These are phyloP conservation scores for Podiceps cristatus DNA, from an alignment of 2,113 vertebrate species.

Conservation along the genomic window DNA sequence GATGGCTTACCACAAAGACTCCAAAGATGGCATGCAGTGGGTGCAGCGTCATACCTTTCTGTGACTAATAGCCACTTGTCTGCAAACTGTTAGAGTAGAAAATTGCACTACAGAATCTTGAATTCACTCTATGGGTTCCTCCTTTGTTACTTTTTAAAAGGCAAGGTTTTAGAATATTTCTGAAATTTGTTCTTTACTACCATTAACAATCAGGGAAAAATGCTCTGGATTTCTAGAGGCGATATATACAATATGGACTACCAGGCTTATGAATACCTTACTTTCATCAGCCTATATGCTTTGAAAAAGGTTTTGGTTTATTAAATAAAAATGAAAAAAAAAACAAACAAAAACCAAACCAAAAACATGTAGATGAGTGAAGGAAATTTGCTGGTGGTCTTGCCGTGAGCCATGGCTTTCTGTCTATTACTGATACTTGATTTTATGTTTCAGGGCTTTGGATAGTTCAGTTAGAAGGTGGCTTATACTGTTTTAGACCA, in stretches of 20 bases:
- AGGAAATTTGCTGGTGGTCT: background rate
- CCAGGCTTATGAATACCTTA: background rate
- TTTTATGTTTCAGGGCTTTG: background rate
- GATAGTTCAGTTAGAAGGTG: background rate
- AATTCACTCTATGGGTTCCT: background rate
- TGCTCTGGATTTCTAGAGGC: background rate
- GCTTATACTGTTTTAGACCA: background rate
- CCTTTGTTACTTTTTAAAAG: background rate
- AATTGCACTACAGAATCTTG: background rate
- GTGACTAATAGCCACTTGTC: background rate
- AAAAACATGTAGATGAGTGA: too few species aligned
- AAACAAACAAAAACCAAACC: too few species aligned
- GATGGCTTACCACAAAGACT: constrained; percentile 56
- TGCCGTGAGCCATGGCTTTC: background rate
- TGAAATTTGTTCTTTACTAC: background rate
- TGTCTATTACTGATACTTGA: background rate
- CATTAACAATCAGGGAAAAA: background rate
- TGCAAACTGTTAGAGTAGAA: background rate
- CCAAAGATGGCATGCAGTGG: background rate
- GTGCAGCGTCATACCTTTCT: background rate
- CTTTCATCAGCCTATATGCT: background rate
- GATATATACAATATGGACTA: background rate
- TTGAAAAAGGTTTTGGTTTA: background rate
- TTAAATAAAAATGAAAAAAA: background rate
- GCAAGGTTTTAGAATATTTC: background rate